Base-by-base conservation (phyloP, 30 jellyfish, hydroid and myxozoan species). In the Hydractinia symbiolongicarpus region DNA sequence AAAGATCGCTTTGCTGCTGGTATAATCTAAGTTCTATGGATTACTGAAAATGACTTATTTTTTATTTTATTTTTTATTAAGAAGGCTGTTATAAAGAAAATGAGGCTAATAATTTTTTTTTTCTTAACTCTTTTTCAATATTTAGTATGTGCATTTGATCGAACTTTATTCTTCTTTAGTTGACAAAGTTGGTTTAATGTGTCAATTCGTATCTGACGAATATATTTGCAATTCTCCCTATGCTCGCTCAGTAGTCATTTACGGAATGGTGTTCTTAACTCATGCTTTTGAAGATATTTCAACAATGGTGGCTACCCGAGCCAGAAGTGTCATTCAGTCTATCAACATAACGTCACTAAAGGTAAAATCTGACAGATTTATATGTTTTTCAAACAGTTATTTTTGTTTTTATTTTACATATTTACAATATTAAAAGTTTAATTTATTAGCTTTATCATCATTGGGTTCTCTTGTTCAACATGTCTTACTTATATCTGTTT, bases 1-100 rank as follows among this genome's bases (percentile, higher is more conserved):
- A 84, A 79, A 85, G 72, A 66, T 30, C 86, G 99, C 62, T 88
- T 87, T 61, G 81, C 95, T 9, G 99, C 96, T 54, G 99, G 99
- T 93, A 61, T 30, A 30, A 30, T 30, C 44, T 30, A 30, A 30
- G 44, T 30, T 50, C 44, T 30, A 30, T 30, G 44, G 44, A 30
- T 30, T 2, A 30, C 44, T 30, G 2, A 30, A 30, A 30, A 30
- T 30, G 2, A 30, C 44, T 30, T 30, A 30, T 30, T 30, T 30
- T 30, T 30, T 30, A 30, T 30, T 30, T 30, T 30, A 30, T 30
- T 30, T n/a, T 30, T 30, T 30, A 30, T 30, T 30, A 30, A 30
- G 44, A 30, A 30, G 44, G 44, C 44, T 30, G 44, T 30, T 30
- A 30, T 30, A 30, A 30, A 30, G 44, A 30, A 30, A 30, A 30